Evolutionary conservation across 2,113 vertebrate species (phyloP), one percentile per base, ranked within the genome.

Genomic region (Hymenochirus boettgeri): DNA sequence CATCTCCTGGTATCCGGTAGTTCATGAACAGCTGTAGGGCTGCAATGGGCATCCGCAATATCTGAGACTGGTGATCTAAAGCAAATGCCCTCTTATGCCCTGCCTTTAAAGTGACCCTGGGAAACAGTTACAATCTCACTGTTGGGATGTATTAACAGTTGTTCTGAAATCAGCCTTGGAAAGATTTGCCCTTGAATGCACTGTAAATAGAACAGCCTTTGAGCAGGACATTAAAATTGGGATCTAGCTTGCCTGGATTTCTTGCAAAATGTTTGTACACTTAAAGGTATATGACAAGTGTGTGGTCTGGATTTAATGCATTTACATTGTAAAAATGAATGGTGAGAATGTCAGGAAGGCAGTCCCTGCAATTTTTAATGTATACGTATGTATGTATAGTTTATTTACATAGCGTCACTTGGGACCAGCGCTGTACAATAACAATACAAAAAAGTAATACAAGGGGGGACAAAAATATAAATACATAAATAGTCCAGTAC

Each of bases 121-220:
- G 4, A 35, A 35, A 35, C 10, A n/a, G 33, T 35, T 35, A 35
- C 33, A 35, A 2, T 13, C 33, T 35, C 33, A 9, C 4, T 57
- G 5, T 26, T 71, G 37, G 2, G 15, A 67, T 50, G 65, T 72
- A 64, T 15, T 39, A 74, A 39, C 69, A 67, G 4, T 57, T 25
- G 57, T 50, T 33, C 62, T 53, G 76, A 57, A 53, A 8, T 72
- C 71, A 62, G 60, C 66, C 62, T 66, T 75, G 62, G 51, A 57
- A 66, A 19, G 62, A 58, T 59, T 75, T 77, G 54, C 10, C 61
- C 50, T 73, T 78, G 67, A 69, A 75, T 29, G 37, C 25, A 37
- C 23, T 72, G 12, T 69, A 61, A 74, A 64, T 60, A 80, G 46
- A 67, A 45, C 39, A 27, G 37, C 22, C 19, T 19, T 8, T 45